Percentiles rank a stretch among this genome's conserved stretches.
Conservation (phyloP, 2,888 invertebrate genomes). For the Autographa gamma region DNA sequence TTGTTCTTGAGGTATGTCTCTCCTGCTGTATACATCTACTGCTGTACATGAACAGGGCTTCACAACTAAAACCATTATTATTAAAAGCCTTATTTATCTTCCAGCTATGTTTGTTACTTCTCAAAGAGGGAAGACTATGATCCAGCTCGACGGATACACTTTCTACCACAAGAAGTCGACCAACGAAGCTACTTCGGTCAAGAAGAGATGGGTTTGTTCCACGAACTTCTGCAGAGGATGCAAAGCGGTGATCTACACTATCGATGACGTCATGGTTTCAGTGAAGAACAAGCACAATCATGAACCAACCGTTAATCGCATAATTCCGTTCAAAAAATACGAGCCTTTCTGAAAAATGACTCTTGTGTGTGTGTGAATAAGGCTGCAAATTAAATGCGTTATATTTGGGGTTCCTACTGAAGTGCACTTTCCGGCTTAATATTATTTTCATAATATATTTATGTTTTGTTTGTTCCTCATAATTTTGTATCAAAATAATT, state of each 20-base stretch:
- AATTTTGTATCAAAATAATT: too few species aligned
- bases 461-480: too few species aligned
- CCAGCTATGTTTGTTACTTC: conserved; percentile 48
- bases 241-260: conserved; percentile 58
- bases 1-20: too few species aligned
- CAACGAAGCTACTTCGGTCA: conserved; percentile 15
- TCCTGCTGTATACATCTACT: too few species aligned
- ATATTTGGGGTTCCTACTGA: background rate
- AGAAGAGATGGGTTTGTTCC: conserved; percentile 65
- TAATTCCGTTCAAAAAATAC: background rate
- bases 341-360: background rate
- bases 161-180: conserved; percentile 44
- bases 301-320: background rate
- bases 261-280: conserved; percentile 51
- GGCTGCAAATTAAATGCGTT: too few species aligned
- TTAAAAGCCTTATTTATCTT: conserved; percentile 13
- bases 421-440: background rate
- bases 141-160: conserved; percentile 38
- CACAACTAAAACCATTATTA: background rate
- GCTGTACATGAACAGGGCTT: background rate
- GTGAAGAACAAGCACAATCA: conserved; percentile 48
- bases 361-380: too few species aligned
- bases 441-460: too few species aligned
- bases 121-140: conserved; percentile 44
- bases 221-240: conserved; percentile 54